Base-by-base conservation (phyloP, 1,140 invertebrate species). In the Drosophila nikananu region DNA sequence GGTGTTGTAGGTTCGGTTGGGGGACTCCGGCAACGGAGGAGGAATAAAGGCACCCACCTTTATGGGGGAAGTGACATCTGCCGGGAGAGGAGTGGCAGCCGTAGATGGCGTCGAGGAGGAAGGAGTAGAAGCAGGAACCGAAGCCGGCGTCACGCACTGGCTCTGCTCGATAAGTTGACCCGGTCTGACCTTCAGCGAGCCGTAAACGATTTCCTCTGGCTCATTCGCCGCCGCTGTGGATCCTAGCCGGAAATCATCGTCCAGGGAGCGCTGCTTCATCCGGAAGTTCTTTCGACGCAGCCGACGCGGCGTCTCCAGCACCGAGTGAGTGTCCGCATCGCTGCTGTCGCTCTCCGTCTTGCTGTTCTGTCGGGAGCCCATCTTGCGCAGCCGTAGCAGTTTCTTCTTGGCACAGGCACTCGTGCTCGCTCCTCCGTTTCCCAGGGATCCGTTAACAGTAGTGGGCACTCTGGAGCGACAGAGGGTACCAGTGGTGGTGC, bases 301-400 rank as follows among this genome's bases (percentile, higher is more conserved):
- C 5, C 91, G 81, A 46, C 92, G 77, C 21, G 91, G 92, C 1
- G 92, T 90, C 76, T 93, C 92, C 41, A 94, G 86, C 21, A 86
- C 87, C 63, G 93, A 93, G 19, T 93, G 93, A 48, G 93, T 92
- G 32, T 93, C 89, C 58, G 91, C 79, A 67, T 94, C 93, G 54
- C 92, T 94, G 77, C 82, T 92, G 55, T 94, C 93, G 72, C 92
- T 93, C 73, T 93, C 92, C n/a, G 92, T 93, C 71, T 93, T 93
- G 66, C 91, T 93, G 60, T 93, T 93, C 63, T 93, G 92, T 1
- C 92, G 76, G 0, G 92, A 93, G 0, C 92, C 92, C 72, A 92
- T 87, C 58, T 93, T 92, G n/a, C 92, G 82, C n/a, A 93, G 64
- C 0, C 92, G 84, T 57, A 92, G 78, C 62, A 92, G 83, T 61